Evolutionary conservation across 1,140 invertebrate species (phyloP), one percentile per base, ranked within the genome.

Genomic region (Drosophila quadrilineata): DNA sequence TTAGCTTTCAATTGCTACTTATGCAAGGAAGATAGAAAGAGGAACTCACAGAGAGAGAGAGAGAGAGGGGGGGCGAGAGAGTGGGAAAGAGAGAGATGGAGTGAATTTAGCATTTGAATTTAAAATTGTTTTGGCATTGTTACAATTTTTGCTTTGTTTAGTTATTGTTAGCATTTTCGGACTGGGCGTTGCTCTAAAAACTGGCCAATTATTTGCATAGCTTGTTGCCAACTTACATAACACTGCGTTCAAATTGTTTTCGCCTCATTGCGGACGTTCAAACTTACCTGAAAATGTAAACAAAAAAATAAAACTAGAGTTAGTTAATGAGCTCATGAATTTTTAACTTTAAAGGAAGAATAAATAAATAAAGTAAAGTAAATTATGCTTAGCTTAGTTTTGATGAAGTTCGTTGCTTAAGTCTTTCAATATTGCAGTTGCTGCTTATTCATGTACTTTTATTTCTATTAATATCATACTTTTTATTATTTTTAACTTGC

Each of bases 161-260:
- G 12, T 21, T 35, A 33, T 33, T 48, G 9, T 19, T 40, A 12
- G 22, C 53, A 58, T 33, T 50, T n/a, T n/a, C n/a, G n/a, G n/a
- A n/a, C n/a, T 80, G 77, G 77, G 77, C 77, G 77, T 77, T 77
- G 76, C 68, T 84, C 64, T 49, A 33, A 60, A 41, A 82, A 76
- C 76, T 75, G 62, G 66, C 76, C 76, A 84, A 82, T 82, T 84
- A 84, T 75, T 73, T 70, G 76, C 41, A 72, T 56, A 62, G 76
- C 52, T 28, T 59, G 50, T 70, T 48, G 59, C 53, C 67, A 52
- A 71, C 75, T 84, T 84, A 77, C 73, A 69, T 80, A 80, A 79
- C 50, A 22, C 21, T 33, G n/a, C 22, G 21, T 26, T 8, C 31
- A 36, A 36, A 28, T 50, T 57, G 33, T 31, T 10, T 58, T 26